phyloP scores from a whole-genome alignment of 2,113 vertebrate species.

The Pseudopodoces humilis region DNA sequence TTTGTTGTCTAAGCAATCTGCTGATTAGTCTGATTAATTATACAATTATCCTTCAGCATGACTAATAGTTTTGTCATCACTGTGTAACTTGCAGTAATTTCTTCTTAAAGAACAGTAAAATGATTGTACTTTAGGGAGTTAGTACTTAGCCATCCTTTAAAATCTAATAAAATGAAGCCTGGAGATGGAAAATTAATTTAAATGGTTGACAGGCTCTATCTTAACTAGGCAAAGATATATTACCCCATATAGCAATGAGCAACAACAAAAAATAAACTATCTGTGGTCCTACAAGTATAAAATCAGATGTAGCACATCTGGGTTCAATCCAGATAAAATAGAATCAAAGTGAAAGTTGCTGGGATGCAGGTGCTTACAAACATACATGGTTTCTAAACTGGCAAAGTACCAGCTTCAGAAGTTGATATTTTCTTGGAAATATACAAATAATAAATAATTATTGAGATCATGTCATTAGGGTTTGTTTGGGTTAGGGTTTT shows the following conservation, averaged over 20 bases:
- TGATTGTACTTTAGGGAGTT: conserved; percentile 8
- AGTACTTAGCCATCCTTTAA: conserved; percentile 19
- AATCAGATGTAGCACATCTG: background rate
- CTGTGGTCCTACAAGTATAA: background rate
- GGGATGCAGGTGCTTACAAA: background rate
- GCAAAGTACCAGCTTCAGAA: background rate
- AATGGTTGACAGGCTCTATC: background rate
- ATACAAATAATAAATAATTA: background rate
- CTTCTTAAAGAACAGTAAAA: conserved; percentile 3
- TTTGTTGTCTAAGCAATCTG: conserved; percentile 36
- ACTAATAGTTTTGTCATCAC: conserved; percentile 36
- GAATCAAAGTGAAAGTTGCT: background rate
- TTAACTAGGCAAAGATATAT: conserved; percentile 21
- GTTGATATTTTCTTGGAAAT: background rate
- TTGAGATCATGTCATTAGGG: background rate
- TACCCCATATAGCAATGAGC: background rate
- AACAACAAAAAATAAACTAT: background rate
- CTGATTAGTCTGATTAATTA: conserved; percentile 50
- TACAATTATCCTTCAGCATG: conserved; percentile 32
- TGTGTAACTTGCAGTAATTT: conserved; percentile 15
- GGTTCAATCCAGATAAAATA: background rate
- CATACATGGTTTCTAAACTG: background rate
- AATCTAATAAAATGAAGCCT: conserved; percentile 27
- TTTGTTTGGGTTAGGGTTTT: background rate
- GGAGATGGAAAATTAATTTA: conserved; percentile 35